phyloP scores from a whole-genome alignment of 1,140 invertebrate genomes.

The Drosophila mojavensis region DNA sequence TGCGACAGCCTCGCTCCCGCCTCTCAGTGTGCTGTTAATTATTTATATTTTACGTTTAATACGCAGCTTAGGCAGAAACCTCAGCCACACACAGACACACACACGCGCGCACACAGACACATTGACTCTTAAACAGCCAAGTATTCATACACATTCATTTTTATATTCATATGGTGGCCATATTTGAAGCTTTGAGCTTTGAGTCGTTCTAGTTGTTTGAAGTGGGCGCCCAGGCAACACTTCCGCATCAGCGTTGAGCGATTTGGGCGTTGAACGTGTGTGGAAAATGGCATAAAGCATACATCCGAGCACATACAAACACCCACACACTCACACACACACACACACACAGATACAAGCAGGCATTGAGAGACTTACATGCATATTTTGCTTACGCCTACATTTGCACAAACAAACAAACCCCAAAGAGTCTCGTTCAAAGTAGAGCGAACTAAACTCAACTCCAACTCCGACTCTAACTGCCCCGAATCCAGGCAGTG shows the following conservation, averaged over 20 bases:
- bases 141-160: slow-evolving; percentile 29
- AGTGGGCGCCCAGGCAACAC: slow-evolving; percentile 71
- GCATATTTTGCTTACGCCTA: slow-evolving; percentile 71
- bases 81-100: background rate
- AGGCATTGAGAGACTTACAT: slow-evolving; percentile 32
- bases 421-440: slow-evolving; percentile 60
- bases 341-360: background rate
- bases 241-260: slow-evolving; percentile 59
- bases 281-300: slow-evolving; percentile 68
- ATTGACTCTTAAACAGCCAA: background rate
- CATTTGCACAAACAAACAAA: slow-evolving; percentile 72
- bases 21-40: slow-evolving; percentile 65
- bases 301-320: slow-evolving; percentile 13
- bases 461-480: slow-evolving; percentile 31
- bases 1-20: slow-evolving; percentile 12
- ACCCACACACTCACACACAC: slow-evolving; percentile 4
- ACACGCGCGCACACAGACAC: slow-evolving; percentile 10
- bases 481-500: background rate
- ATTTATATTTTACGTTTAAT: slow-evolving; percentile 82
- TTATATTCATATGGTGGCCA: slow-evolving; percentile 49
- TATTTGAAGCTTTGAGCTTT: slow-evolving; percentile 62
- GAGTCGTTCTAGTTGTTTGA: slow-evolving; percentile 67
- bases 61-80: slow-evolving; percentile 63
- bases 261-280: slow-evolving; percentile 31
- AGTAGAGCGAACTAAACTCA: slow-evolving; percentile 65